These are phyloP conservation scores for Pedionomus torquatus DNA, from an alignment of 2,113 vertebrate species.

Conservation along the genomic window DNA sequence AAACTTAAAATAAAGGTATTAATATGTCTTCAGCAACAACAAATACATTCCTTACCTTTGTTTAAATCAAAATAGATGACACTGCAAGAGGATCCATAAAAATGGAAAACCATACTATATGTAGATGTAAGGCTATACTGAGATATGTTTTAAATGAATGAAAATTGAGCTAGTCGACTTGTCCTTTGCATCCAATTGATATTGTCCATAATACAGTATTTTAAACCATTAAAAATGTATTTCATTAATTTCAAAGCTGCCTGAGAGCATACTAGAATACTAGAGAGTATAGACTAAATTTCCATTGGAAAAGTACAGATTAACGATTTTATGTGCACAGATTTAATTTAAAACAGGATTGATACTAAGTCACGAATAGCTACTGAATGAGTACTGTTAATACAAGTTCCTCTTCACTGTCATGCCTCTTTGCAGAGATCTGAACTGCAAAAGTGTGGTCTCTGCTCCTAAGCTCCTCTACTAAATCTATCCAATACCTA, in stretches of 20 bases:
- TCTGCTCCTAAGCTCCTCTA: not conserved
- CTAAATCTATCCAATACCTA: not conserved
- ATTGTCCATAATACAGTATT: not conserved
- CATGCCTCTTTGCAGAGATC: not conserved
- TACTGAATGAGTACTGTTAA: not conserved
- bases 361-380: not conserved
- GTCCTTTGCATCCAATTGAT: not conserved
- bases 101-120: not conserved
- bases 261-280: not conserved
- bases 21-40: not conserved
- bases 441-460: not conserved
- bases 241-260: not conserved
- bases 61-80: not conserved
- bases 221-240: not conserved
- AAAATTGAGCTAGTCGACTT: not conserved
- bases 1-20: not conserved
- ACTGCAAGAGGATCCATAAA: not conserved
- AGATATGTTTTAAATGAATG: not conserved
- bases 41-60: not conserved
- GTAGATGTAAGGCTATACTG: not conserved
- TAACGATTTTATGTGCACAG: not conserved
- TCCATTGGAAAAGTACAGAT: not conserved
- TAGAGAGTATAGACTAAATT: not conserved
- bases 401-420: not conserved
- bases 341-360: not conserved